A percentile compares a stretch with the other conserved stretches of the same genome.
Conservation (phyloP, 1,140 invertebrate species). For the Bathynomus jamesi region DNA sequence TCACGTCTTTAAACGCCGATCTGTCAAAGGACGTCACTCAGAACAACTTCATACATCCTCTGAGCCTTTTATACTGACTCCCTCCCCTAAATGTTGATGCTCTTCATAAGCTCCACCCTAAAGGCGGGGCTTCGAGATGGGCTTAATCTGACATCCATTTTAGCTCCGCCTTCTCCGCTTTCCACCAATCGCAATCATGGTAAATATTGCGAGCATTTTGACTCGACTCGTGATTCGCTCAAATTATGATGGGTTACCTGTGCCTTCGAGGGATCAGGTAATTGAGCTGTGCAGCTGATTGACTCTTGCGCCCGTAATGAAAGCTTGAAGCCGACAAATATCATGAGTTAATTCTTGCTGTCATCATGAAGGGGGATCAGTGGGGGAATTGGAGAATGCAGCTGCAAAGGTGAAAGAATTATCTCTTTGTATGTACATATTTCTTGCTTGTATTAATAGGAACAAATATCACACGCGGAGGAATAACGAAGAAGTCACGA, state of each 20-base stretch:
- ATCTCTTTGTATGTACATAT: too few species aligned
- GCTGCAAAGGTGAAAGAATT: not conserved
- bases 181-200: not conserved
- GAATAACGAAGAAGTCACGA: too few species aligned
- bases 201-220: not conserved
- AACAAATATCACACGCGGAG: too few species aligned
- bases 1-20: constrained; percentile 11
- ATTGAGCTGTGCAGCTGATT: constrained; percentile 35
- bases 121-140: not conserved
- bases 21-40: constrained; percentile 24
- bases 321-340: constrained; percentile 35
- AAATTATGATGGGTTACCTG: constrained; percentile 5
- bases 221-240: constrained; percentile 4
- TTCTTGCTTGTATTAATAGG: too few species aligned
- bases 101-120: not conserved
- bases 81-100: constrained; percentile 14
- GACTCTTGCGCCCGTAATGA: constrained; percentile 33
- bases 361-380: constrained; percentile 15
- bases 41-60: constrained; percentile 29
- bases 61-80: constrained; percentile 32
- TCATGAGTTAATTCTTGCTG: constrained; percentile 35
- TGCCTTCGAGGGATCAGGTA: constrained; percentile 13
- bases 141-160: not conserved
- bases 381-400: not conserved
- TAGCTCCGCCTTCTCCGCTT: not conserved